Percentiles rank a stretch among this genome's conserved stretches.
Evolutionary conservation across 2,888 invertebrate species (phyloP).

Genomic region (Xestia ashworthii): DNA sequence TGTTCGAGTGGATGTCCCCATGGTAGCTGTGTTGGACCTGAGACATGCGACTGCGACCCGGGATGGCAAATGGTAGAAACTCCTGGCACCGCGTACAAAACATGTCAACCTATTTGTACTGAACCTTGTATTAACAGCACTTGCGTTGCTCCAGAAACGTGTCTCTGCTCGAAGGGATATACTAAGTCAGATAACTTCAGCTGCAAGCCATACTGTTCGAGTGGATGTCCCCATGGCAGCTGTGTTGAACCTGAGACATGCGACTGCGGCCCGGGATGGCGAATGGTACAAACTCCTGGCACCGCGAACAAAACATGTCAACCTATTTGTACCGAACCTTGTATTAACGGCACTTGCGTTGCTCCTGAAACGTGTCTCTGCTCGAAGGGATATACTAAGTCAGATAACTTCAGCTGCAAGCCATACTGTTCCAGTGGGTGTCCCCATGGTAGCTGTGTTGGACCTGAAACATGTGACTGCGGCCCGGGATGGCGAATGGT

Average conservation of each 20-base stretch:
- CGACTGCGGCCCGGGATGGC: constrained; percentile 43
- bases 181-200: not conserved
- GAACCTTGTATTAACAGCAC: constrained; percentile 30
- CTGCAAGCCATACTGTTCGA: constrained; percentile 45
- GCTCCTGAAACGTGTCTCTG: not conserved
- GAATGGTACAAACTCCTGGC: not conserved
- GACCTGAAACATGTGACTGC: no score
- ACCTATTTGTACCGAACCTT: constrained; percentile 46
- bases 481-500: no score
- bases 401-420: no score
- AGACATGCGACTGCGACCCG: no score
- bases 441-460: no score
- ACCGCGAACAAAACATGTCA: constrained; percentile 4
- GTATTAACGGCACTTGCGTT: constrained; percentile 32
- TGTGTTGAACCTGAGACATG: constrained; percentile 51
- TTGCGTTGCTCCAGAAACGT: constrained; percentile 36
- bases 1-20: constrained; percentile 41
- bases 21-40: not conserved
- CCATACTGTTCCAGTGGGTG: no score
- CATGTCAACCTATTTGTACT: constrained; percentile 44
- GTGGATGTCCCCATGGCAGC: constrained; percentile 39
- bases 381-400: no score
- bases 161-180: constrained; percentile 38
- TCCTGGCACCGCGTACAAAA: no score
- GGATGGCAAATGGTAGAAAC: no score